Evolutionary conservation across 2,888 invertebrate genomes (phyloP).

Genomic region (Campoletis raptor): DNA sequence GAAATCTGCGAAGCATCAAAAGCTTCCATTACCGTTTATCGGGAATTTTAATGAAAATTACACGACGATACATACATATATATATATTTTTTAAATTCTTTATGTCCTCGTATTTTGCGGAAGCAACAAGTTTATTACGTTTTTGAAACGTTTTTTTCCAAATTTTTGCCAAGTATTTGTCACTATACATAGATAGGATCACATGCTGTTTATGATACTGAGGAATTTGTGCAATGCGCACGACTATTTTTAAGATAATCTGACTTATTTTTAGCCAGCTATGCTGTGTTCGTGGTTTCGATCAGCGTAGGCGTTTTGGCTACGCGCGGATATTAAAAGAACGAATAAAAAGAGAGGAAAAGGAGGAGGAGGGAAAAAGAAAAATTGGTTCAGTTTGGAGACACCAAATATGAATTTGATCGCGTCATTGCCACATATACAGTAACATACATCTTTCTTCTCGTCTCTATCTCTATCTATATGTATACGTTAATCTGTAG

Average conservation of each 20-base stretch:
- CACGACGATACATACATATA: too few relatives aligned
- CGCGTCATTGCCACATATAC: constrained; percentile 26
- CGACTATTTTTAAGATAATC: constrained; percentile 78
- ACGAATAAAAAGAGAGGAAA: constrained; percentile 8
- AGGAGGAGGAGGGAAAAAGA: constrained; percentile 20
- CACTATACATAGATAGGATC: constrained; percentile 56
- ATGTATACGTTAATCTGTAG: not conserved
- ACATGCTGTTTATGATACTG: constrained; percentile 76
- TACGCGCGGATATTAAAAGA: constrained; percentile 45
- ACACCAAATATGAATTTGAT: constrained; percentile 36
- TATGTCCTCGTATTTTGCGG: not conserved
- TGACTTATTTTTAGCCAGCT: constrained; percentile 76
- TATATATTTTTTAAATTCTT: not conserved
- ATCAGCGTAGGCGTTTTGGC: constrained; percentile 61
- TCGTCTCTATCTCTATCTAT: not conserved
- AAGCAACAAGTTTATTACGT: constrained; percentile 24
- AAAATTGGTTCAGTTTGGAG: constrained; percentile 46
- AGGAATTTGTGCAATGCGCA: constrained; percentile 76
- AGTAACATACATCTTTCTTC: not conserved
- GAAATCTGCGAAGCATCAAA: constrained; percentile 15
- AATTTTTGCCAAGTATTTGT: constrained; percentile 49
- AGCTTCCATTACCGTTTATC: not conserved
- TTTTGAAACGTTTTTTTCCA: constrained; percentile 12
- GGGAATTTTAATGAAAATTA: not conserved
- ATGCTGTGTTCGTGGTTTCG: constrained; percentile 48